These are phyloP conservation scores for Tenthredo distinguenda DNA, from an alignment of 2,888 invertebrate genomes.

Conservation along the genomic window DNA sequence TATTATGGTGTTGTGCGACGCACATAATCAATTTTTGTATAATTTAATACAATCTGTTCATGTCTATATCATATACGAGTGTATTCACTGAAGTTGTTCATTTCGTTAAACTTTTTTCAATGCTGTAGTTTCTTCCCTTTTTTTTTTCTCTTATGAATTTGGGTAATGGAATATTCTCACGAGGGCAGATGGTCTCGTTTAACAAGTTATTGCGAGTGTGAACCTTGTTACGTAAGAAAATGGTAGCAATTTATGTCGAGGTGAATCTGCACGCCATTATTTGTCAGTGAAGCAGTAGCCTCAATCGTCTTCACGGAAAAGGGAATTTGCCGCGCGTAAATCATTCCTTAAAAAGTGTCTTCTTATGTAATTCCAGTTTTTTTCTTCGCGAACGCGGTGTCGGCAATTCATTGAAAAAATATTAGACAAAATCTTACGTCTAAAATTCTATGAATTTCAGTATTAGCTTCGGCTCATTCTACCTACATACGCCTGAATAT, in stretches of 20 bases:
- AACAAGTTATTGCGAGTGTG: not conserved
- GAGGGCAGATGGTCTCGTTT: slow-evolving; percentile 31
- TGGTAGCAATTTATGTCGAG: slow-evolving; percentile 38
- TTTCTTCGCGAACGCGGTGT: not conserved
- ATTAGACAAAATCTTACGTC: not conserved
- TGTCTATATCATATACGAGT: not conserved
- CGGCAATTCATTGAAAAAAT: not conserved
- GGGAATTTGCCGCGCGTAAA: slow-evolving; percentile 21
- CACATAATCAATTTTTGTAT: not conserved
- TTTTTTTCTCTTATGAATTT: not conserved
- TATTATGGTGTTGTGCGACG: not conserved
- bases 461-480: not conserved
- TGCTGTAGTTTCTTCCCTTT: not conserved
- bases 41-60: not conserved
- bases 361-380: not conserved
- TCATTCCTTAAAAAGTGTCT: slow-evolving; percentile 24
- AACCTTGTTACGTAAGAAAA: slow-evolving; percentile 36
- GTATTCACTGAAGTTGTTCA: not conserved
- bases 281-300: slow-evolving; percentile 12
- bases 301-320: slow-evolving; percentile 25
- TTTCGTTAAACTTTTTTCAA: not conserved
- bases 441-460: not conserved
- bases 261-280: slow-evolving; percentile 27
- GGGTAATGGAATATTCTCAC: not conserved
- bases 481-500: no score